A percentile compares a stretch with the other conserved stretches of the same genome.
Conservation (phyloP, 2,888 invertebrate genomes). For the Acanthosepion lycidas region DNA sequence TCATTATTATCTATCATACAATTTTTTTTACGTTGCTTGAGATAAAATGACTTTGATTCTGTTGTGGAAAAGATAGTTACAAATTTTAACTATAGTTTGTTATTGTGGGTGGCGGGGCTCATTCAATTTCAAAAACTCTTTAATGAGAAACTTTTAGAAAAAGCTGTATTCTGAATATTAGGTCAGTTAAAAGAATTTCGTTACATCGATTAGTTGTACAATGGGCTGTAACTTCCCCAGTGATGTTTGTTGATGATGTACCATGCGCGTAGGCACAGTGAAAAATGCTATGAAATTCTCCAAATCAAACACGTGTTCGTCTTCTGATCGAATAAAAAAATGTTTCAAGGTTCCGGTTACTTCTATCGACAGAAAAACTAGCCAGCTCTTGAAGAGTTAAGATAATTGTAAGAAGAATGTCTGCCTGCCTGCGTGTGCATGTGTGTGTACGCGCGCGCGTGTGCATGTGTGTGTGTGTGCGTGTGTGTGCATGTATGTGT, state of each 20-base stretch:
- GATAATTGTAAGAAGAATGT: no score
- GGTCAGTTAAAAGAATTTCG: background rate
- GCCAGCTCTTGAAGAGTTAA: background rate
- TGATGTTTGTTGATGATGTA: no score
- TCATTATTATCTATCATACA: no score
- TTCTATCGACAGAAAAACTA: no score
- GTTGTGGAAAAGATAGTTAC: no score
- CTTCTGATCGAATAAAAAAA: background rate
- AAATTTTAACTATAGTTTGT: no score
- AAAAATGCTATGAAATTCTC: background rate
- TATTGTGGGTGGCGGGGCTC: no score
- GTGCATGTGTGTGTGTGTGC: background rate
- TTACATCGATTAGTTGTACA: background rate
- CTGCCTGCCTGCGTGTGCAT: no score
- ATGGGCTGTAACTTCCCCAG: background rate
- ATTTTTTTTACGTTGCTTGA: no score
- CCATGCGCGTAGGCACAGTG: background rate
- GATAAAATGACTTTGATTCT: no score
- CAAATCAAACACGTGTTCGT: background rate
- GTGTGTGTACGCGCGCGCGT: no score
- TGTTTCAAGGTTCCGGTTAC: background rate
- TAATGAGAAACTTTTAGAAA: background rate
- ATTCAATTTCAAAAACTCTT: no score
- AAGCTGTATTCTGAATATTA: background rate
- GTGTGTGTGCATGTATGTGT: background rate